Evolutionary conservation across 2,797 vertebrate genomes (phyloP), one percentile per base, ranked within the genome.

Genomic region (Coregonus sp.): DNA sequence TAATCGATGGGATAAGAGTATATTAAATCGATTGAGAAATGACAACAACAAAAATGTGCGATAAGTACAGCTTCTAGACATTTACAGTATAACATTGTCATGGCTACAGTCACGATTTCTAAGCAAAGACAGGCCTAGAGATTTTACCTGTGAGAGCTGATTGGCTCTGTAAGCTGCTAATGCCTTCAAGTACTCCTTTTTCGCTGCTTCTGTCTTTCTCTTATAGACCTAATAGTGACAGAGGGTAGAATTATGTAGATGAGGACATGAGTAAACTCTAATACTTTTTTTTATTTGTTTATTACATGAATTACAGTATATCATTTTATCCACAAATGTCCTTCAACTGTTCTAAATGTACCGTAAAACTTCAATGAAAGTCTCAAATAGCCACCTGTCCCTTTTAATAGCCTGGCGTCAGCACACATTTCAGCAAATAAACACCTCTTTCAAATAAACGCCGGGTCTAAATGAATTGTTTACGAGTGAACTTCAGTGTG

Each of bases 151-250:
- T 18, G 95, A 94, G 50, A 97, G 94, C 80, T 96, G 96, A 87
- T 92, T 95, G 80, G 95, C 96, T 91, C 89, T 93, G 82, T 98
- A 98, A 25, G 95, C 95, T 68, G 96, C 95, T 52, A 98, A 87
- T 0, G 95, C 96, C 88, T 97, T 97, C 76, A 98, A 89, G 87
- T 98, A 98, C 16, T 97, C 97, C 83, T 93, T 96, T 85, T 97
- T 98, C 35, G 97, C 97, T 14, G 94, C 92, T 85, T 97, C 96
- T 0, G 96, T 97, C 90, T 98, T 98, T 85, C 96, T 94, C 87
- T 97, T 98, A 87, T 98, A 98, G 1, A 98, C 96, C 97, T 98
- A 47, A 33, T 15, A 50, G 7, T 83, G 4, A 83, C 33, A 78
- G 76, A 74, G 56, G 11, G 2, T 52, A n/a, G 5, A 31, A 2